Conservation (phyloP, 2,888 invertebrate genomes). For the Drosophila flavopinicola region DNA sequence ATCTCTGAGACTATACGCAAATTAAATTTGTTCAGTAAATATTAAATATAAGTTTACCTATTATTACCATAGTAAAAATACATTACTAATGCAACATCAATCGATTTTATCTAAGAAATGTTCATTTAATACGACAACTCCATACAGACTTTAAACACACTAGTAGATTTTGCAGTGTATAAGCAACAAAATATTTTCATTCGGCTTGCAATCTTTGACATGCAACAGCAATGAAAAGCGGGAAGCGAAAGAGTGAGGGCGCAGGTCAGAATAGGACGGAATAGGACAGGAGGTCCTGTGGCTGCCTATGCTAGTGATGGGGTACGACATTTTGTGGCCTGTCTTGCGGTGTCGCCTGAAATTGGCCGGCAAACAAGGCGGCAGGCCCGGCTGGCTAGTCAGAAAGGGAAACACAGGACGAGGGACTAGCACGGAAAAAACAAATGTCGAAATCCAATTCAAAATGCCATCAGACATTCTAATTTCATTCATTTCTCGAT, state of each 20-base stretch:
- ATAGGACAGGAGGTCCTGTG: too few relatives aligned
- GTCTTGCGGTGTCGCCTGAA: constrained; percentile 70
- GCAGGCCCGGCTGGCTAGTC: constrained; percentile 15
- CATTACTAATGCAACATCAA: too few relatives aligned
- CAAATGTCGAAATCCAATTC: constrained; percentile 70
- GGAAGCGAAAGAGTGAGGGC: not conserved
- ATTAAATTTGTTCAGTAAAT: too few relatives aligned
- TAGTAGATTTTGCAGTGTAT: constrained; percentile 28
- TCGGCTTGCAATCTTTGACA: constrained; percentile 72
- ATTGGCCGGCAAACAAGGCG: constrained; percentile 63
- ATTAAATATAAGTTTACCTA: too few relatives aligned
- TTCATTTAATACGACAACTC: too few relatives aligned
- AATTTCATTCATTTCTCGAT: constrained; percentile 79
- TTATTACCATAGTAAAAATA: too few relatives aligned
- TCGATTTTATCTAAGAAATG: too few relatives aligned
- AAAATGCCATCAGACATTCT: constrained; percentile 79
- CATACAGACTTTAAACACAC: too few relatives aligned
- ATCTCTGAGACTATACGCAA: too few relatives aligned
- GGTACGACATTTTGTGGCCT: constrained; percentile 67
- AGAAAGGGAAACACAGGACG: constrained; percentile 14
- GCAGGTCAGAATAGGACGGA: too few relatives aligned
- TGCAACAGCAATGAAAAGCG: constrained; percentile 73
- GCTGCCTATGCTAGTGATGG: not conserved
- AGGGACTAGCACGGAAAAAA: constrained; percentile 24
- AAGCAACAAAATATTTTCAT: constrained; percentile 65